Base-by-base conservation (phyloP, 2,797 vertebrate species). In the Thalassophryne amazonica region DNA sequence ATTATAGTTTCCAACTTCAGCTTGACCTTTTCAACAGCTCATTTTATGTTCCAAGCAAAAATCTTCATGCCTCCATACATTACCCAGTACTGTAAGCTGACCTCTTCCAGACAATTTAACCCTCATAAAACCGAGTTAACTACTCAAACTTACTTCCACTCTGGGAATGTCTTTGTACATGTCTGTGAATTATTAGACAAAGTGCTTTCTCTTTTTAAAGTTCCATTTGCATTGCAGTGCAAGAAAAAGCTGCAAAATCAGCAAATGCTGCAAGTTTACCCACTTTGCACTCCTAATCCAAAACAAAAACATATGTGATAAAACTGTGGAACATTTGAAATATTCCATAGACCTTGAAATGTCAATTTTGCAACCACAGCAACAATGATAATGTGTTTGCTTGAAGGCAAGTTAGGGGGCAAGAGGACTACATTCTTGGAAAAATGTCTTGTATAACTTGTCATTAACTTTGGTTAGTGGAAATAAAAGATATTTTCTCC, bases 101-200 rank as follows among this genome's bases (percentile, higher is more conserved):
- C n/a, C 54, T 54, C 47, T 66, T 83, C 58, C 53, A 50, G 68
- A 37, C 78, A 76, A 77, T 83, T 85, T 65, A 73, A 78, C 73
- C 60, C 58, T 5, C 76, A 76, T 68, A 78, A 68, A 65, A 62
- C 63, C 67, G 73, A 72, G 74, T 81, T 77, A 83, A 76, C 60
- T 29, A 67, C 54, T 68, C 65, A 66, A 75, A 71, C 60, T 43
- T 54, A 60, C 71, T 73, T 55, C 60, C 43, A 67, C 68, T 70
- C 69, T 0, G 36, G 22, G 69, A 63, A 56, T 24, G 35, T 58
- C 53, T 63, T 71, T 68, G 56, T 57, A 69, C 60, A 67, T 65
- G 69, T 80, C 71, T 72, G 63, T 65, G 62, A 69, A 78, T 78
- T 73, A 83, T 68, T 38, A 27, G 51, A 63, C 25, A 22, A 28